Evolutionary conservation across 2,113 vertebrate genomes (phyloP).

Genomic region (Tragelaphus buxtoni): DNA sequence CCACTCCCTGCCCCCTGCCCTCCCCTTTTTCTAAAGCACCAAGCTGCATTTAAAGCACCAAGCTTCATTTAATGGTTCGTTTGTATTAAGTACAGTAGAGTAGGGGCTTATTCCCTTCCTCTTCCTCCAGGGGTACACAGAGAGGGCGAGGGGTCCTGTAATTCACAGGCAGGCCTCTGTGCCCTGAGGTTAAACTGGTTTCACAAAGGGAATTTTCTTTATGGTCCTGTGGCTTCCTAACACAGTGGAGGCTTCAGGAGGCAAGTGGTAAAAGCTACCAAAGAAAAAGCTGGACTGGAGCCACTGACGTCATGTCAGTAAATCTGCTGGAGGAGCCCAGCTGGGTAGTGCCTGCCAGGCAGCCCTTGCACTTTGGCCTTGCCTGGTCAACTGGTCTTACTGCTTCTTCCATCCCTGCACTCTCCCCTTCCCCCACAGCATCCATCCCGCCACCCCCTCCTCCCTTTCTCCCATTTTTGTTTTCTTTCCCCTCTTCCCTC

Average conservation of each 20-base stretch:
- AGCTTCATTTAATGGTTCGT: slow-evolving; percentile 76
- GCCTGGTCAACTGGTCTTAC: slow-evolving; percentile 83
- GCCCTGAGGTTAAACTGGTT: slow-evolving; percentile 89
- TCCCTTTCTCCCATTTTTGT: slow-evolving; percentile 50
- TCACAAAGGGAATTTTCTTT: slow-evolving; percentile 92
- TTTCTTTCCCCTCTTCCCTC: slow-evolving; percentile 28
- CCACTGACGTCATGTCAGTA: slow-evolving; percentile 95
- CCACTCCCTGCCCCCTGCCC: rapidly evolving
- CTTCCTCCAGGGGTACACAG: slow-evolving; percentile 51
- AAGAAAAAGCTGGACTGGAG: slow-evolving; percentile 90
- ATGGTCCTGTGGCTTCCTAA: slow-evolving; percentile 86
- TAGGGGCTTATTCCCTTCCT: slow-evolving; percentile 38
- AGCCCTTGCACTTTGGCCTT: slow-evolving; percentile 90
- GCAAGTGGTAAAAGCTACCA: slow-evolving; percentile 89
- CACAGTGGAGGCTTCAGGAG: slow-evolving; percentile 87
- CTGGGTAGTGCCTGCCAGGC: slow-evolving; percentile 85
- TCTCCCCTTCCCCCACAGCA: neutral
- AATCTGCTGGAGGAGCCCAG: slow-evolving; percentile 90
- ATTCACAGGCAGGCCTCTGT: slow-evolving; percentile 79
- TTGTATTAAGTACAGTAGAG: slow-evolving; percentile 78
- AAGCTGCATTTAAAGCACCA: neutral
- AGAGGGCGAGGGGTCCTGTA: slow-evolving; percentile 72
- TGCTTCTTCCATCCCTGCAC: neutral
- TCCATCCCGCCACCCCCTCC: neutral
- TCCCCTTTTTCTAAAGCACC: too few species aligned